Evolutionary conservation across 1,140 invertebrate species (phyloP).

Genomic region (Nautilus pompilius): DNA sequence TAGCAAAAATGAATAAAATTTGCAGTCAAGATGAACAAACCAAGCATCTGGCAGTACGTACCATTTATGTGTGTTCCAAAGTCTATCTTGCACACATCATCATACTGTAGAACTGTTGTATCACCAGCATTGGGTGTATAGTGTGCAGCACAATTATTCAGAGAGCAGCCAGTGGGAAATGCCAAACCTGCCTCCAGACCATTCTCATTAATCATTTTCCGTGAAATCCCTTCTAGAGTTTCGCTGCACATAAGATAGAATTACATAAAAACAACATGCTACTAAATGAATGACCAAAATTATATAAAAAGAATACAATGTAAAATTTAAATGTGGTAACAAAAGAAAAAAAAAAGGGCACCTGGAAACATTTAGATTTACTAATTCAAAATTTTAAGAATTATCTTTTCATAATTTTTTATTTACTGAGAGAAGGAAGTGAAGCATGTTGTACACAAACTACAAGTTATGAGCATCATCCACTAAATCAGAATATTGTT

Average conservation of each 20-base stretch:
- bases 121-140: slow-evolving; percentile 99
- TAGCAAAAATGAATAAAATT: too few relatives aligned
- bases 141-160: slow-evolving; percentile 98
- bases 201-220: slow-evolving; percentile 91
- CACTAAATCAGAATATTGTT: too few relatives aligned
- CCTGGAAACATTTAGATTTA: too few relatives aligned
- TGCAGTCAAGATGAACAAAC: too few relatives aligned
- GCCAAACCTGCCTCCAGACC: slow-evolving; percentile 94
- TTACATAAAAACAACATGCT: slow-evolving; percentile 1
- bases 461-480: too few relatives aligned
- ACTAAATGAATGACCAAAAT: too few relatives aligned
- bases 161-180: slow-evolving; percentile 97
- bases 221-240: slow-evolving; percentile 86
- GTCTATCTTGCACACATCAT: slow-evolving; percentile 99
- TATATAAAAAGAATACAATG: too few relatives aligned
- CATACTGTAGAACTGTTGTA: slow-evolving; percentile 86
- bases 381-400: too few relatives aligned
- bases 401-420: too few relatives aligned
- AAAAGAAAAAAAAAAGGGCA: neutral
- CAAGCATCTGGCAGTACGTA: slow-evolving; percentile 41
- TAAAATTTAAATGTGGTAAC: neutral
- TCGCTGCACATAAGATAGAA: slow-evolving; percentile 62
- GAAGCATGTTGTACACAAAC: too few relatives aligned
- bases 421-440: too few relatives aligned
- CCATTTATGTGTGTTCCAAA: slow-evolving; percentile 99